These are phyloP conservation scores for Doryteuthis pealeii DNA, from an alignment of 1,140 invertebrate genomes.

Conservation along the genomic window DNA sequence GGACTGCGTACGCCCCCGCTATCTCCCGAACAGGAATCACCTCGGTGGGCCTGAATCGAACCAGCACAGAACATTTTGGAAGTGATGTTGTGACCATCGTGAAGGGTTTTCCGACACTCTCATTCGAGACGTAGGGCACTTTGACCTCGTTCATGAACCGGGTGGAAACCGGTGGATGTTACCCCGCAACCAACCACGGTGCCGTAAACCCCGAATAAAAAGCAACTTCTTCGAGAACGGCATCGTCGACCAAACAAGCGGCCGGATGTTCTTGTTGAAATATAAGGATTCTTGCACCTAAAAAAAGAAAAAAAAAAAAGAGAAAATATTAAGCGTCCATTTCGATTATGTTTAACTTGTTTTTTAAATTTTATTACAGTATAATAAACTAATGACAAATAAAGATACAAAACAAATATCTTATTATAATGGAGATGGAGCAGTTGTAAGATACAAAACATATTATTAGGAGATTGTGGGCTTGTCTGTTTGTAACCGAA, in stretches of 20 bases:
- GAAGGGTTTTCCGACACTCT: slow-evolving; percentile 31
- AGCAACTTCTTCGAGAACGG: slow-evolving; percentile 31
- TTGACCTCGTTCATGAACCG: slow-evolving; percentile 38
- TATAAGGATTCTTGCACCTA: slow-evolving; percentile 31
- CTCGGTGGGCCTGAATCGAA: slow-evolving; percentile 57
- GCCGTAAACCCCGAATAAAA: slow-evolving; percentile 29
- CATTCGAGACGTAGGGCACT: slow-evolving; percentile 37
- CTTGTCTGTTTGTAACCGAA: too few relatives aligned
- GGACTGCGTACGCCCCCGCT: slow-evolving; percentile 57
- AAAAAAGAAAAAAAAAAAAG: not conserved
- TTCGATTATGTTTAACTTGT: too few relatives aligned
- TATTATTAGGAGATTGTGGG: too few relatives aligned
- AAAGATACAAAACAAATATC: too few relatives aligned
- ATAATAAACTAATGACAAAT: too few relatives aligned
- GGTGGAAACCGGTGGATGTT: slow-evolving; percentile 23
- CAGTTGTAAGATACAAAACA: too few relatives aligned
- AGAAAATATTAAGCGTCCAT: too few relatives aligned
- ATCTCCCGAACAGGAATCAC: slow-evolving; percentile 69
- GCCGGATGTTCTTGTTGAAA: slow-evolving; percentile 31
- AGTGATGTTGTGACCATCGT: slow-evolving; percentile 38
- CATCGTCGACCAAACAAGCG: slow-evolving; percentile 40
- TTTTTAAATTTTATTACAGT: too few relatives aligned
- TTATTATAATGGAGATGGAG: too few relatives aligned
- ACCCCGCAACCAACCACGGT: slow-evolving; percentile 45
- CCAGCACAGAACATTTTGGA: slow-evolving; percentile 71